These are phyloP conservation scores for Bilobella aurantiaca DNA, from an alignment of 1,140 invertebrate genomes.

Conservation along the genomic window DNA sequence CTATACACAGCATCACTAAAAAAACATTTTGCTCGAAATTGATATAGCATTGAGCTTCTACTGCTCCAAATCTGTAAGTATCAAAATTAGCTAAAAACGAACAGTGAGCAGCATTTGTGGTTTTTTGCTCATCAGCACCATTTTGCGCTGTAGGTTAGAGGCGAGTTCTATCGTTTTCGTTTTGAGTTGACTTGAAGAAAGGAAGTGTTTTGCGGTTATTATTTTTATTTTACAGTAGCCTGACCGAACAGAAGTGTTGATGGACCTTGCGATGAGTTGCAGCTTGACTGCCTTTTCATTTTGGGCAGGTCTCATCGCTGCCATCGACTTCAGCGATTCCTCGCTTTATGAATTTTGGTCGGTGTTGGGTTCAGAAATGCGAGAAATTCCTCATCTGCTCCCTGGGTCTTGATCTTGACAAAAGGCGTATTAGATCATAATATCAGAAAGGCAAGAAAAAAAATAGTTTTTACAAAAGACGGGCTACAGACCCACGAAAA, in stretches of 20 bases:
- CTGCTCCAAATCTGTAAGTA: too few relatives aligned
- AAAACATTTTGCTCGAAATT: too few relatives aligned
- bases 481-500: not conserved
- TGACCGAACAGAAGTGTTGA: not conserved
- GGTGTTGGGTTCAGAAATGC: slow-evolving; percentile 30
- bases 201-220: too few relatives aligned
- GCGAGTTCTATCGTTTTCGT: too few relatives aligned
- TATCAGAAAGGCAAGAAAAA: not conserved
- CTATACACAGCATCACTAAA: too few relatives aligned
- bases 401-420: not conserved
- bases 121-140: too few relatives aligned
- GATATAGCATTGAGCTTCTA: too few relatives aligned
- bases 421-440: slow-evolving; percentile 3
- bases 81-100: too few relatives aligned
- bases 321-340: slow-evolving; percentile 27
- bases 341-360: slow-evolving; percentile 28
- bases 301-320: not conserved
- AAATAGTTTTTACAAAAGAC: not conserved
- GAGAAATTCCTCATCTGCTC: slow-evolving; percentile 29
- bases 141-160: too few relatives aligned
- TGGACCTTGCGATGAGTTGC: not conserved
- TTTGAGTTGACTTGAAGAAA: too few relatives aligned
- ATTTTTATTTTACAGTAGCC: too few relatives aligned
- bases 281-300: not conserved
- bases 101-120: too few relatives aligned